Percentiles rank a stretch among this genome's conserved stretches.
Conservation (phyloP, 2,113 vertebrate species). For the Shinisaurus crocodilurus region DNA sequence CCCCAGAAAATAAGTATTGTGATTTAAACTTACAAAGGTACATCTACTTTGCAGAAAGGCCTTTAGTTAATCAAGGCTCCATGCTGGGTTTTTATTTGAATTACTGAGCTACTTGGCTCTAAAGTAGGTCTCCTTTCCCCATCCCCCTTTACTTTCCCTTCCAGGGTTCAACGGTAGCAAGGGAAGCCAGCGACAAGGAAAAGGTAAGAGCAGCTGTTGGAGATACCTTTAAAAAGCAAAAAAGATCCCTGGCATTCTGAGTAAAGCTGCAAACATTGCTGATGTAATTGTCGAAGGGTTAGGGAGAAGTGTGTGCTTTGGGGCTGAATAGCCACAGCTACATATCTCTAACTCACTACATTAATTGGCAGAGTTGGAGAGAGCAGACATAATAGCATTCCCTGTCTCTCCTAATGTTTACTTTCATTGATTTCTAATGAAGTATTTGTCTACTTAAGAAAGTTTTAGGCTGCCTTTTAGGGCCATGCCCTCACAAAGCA, state of each 20-base stretch:
- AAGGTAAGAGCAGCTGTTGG: conserved; percentile 78
- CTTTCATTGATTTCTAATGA: neutral
- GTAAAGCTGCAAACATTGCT: neutral
- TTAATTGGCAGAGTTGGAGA: neutral
- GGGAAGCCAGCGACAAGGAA: conserved; percentile 96
- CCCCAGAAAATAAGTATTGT: neutral
- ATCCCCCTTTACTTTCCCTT: conserved; percentile 12
- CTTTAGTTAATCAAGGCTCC: neutral
- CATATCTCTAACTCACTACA: neutral
- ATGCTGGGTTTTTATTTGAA: neutral
- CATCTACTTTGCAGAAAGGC: neutral
- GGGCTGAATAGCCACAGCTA: neutral
- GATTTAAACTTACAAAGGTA: neutral
- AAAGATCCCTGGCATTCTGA: neutral
- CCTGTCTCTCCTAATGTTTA: neutral
- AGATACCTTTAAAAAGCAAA: neutral
- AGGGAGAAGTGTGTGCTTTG: neutral
- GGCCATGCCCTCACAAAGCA: neutral
- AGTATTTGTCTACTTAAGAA: neutral
- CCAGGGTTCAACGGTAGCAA: conserved; percentile 93
- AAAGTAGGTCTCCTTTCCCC: neutral
- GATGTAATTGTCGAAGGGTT: neutral
- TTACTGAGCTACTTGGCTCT: neutral
- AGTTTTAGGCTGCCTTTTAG: neutral
- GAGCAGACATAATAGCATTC: neutral